These are phyloP conservation scores for Phylloscopus whistleri DNA, from an alignment of 2,113 vertebrate genomes.

Conservation along the genomic window DNA sequence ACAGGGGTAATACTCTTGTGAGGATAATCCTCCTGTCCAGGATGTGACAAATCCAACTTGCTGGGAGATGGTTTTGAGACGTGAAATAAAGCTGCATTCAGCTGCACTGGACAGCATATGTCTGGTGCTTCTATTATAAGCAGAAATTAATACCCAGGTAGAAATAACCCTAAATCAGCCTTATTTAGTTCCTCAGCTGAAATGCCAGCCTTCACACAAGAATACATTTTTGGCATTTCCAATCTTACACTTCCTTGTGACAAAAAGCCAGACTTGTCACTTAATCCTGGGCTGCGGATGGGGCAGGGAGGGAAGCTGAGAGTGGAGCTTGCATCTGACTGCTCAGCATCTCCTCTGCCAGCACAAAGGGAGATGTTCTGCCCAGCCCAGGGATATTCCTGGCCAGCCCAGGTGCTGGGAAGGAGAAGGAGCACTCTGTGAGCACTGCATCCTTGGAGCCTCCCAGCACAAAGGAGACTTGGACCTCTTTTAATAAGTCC, in stretches of 20 bases:
- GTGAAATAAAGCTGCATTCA: constrained; percentile 34
- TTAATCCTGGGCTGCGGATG: neutral
- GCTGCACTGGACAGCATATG: constrained; percentile 10
- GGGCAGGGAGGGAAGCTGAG: neutral
- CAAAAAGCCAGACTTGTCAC: neutral
- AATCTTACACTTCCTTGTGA: neutral
- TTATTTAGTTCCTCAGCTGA: constrained; percentile 66
- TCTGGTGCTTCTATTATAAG: constrained; percentile 48
- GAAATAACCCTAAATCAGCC: constrained; percentile 69
- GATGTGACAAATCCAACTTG: constrained; percentile 54
- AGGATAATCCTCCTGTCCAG: constrained; percentile 29
- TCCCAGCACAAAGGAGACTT: neutral
- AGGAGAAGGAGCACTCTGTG: neutral
- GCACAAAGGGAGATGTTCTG: neutral
- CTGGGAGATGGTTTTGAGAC: constrained; percentile 38
- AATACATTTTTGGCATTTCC: constrained; percentile 44
- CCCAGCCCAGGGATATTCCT: neutral
- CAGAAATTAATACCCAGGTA: constrained; percentile 71
- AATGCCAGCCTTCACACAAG: constrained; percentile 61
- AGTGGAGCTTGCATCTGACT: rapidly evolving
- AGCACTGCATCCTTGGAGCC: rapidly evolving
- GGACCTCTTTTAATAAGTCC: neutral
- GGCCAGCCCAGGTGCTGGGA: neutral
- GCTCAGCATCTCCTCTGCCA: neutral
- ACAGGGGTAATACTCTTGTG: neutral